Percentiles rank a stretch among this genome's conserved stretches.
Conservation (phyloP, 2,797 vertebrate species). For the Acipenser ruthenus region DNA sequence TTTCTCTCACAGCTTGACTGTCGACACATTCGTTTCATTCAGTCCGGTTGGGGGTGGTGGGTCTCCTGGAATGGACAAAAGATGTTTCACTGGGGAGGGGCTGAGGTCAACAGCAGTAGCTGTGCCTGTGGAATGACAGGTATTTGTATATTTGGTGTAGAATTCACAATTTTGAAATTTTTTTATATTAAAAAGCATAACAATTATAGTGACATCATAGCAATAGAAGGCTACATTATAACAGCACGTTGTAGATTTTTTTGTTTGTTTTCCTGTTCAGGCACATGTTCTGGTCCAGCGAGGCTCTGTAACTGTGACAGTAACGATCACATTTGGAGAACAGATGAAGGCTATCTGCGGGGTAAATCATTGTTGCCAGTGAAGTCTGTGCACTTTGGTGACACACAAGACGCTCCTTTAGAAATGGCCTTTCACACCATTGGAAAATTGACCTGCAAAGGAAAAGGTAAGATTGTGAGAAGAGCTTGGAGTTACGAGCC, state of each 20-base stretch:
- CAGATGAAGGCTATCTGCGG: slow-evolving; percentile 24
- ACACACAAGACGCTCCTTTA: slow-evolving; percentile 25
- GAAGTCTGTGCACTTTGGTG: slow-evolving; percentile 27
- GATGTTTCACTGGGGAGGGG: slow-evolving; percentile 31
- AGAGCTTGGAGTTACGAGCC: no score
- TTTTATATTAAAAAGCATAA: no score
- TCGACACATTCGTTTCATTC: slow-evolving; percentile 26
- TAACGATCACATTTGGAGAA: slow-evolving; percentile 31
- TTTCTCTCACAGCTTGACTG: slow-evolving; percentile 23
- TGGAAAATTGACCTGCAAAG: slow-evolving; percentile 28
- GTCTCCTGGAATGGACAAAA: slow-evolving; percentile 27
- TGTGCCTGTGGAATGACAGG: slow-evolving; percentile 33
- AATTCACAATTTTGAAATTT: background rate
- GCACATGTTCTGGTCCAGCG: slow-evolving; percentile 20
- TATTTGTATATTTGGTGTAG: slow-evolving; percentile 10
- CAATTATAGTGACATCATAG: no score
- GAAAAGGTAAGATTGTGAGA: slow-evolving; percentile 10
- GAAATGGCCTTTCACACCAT: slow-evolving; percentile 32
- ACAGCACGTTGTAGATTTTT: no score
- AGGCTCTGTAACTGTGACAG: slow-evolving; percentile 28
- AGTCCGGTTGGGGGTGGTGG: slow-evolving; percentile 32
- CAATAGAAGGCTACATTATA: no score
- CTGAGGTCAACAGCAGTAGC: slow-evolving; percentile 17
- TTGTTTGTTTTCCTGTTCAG: slow-evolving; percentile 7
- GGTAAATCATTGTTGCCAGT: slow-evolving; percentile 22